Evolutionary conservation across 1,140 invertebrate species (phyloP).

Genomic region (Ptiloglossa arizonensis): DNA sequence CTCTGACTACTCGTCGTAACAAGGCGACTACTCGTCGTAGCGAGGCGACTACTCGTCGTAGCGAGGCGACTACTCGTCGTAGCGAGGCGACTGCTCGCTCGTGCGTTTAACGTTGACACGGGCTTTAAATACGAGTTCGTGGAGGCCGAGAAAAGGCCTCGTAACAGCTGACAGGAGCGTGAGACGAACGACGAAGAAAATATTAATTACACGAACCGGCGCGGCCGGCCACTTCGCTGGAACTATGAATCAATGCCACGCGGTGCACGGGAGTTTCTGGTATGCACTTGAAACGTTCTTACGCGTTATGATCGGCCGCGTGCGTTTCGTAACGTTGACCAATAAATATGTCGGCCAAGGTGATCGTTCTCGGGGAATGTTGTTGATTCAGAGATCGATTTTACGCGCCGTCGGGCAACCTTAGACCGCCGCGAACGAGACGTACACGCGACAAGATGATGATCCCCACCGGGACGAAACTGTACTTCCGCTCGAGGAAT

Average conservation of each 20-base stretch:
- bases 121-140: no score
- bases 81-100: no score
- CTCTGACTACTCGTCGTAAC: no score
- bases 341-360: slow-evolving; percentile 34
- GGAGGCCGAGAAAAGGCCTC: not conserved
- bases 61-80: no score
- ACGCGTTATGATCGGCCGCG: not conserved
- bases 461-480: no score
- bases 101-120: no score
- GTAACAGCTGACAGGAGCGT: not conserved
- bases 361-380: not conserved
- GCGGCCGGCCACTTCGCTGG: not conserved
- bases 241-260: not conserved
- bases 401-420: no score
- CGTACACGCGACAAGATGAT: not conserved
- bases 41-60: no score
- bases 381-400: slow-evolving; percentile 21
- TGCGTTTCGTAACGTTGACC: not conserved
- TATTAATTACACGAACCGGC: slow-evolving; percentile 1
- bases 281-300: not conserved
- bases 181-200: not conserved
- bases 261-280: not conserved
- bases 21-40: no score
- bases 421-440: not conserved
- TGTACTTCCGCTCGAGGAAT: not conserved